Conservation (phyloP, 2,797 vertebrate genomes). For the Megaceryle alcyon region DNA sequence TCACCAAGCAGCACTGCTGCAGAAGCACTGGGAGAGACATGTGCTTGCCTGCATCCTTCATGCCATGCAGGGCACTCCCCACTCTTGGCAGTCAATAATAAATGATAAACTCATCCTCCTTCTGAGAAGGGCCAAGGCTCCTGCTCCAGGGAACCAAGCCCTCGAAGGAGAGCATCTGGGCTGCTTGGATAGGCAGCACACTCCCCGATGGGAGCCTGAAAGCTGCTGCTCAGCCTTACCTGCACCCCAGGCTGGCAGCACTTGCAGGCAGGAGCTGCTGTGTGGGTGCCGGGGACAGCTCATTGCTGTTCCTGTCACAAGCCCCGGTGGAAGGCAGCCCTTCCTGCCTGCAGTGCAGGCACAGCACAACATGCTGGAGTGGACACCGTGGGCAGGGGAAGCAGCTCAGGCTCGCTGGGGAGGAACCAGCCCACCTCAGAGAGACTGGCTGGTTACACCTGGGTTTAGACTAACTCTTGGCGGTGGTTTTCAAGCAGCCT, state of each 20-base stretch:
- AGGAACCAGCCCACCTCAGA: neutral
- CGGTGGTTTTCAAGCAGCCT: neutral
- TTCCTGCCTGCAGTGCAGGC: neutral
- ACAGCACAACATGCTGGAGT: neutral
- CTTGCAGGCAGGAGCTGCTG: neutral
- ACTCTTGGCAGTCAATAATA: neutral
- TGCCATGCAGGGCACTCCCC: neutral
- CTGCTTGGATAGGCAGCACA: accelerated
- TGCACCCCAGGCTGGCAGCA: neutral
- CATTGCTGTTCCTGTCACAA: neutral
- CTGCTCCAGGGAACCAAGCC: accelerated
- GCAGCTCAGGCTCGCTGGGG: neutral
- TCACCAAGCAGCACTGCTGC: conserved; percentile 24
- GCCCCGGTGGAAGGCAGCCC: neutral
- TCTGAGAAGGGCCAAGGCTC: neutral
- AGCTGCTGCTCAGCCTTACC: neutral
- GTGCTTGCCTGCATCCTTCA: accelerated
- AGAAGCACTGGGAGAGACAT: neutral
- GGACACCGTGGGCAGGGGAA: neutral
- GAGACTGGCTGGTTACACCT: accelerated
- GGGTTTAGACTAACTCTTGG: neutral
- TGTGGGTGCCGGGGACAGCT: neutral
- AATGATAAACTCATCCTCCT: neutral
- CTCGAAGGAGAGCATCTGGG: neutral
- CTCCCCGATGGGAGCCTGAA: accelerated